A percentile compares a stretch with the other conserved stretches of the same genome.
phyloP scores from a whole-genome alignment of 2,797 vertebrate genomes.

The Malacoctenus gilli region DNA sequence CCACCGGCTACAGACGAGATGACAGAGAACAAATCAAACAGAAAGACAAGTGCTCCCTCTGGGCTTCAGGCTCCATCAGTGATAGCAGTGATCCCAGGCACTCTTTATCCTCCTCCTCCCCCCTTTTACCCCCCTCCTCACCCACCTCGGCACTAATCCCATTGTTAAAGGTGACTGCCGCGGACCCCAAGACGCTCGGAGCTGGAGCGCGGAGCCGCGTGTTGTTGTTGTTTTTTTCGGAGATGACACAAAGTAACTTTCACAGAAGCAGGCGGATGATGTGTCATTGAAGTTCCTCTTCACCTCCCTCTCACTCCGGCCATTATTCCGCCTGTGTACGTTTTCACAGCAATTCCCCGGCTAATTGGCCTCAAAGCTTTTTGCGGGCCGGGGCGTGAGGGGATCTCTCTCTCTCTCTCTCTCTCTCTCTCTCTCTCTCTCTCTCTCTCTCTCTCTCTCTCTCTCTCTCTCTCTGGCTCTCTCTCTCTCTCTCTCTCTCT shows the following conservation, averaged over 20 bases:
- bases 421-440: too few species aligned
- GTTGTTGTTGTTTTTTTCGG: neutral
- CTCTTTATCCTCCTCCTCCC: slow-evolving; percentile 44
- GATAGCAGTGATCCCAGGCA: slow-evolving; percentile 60
- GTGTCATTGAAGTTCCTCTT: slow-evolving; percentile 40
- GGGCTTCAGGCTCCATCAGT: slow-evolving; percentile 63
- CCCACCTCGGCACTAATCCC: slow-evolving; percentile 58
- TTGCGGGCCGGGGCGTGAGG: too few species aligned
- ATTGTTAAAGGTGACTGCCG: slow-evolving; percentile 61
- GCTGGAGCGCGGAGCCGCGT: slow-evolving; percentile 24
- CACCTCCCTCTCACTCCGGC: slow-evolving; percentile 8
- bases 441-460: too few species aligned
- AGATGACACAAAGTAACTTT: slow-evolving; percentile 40
- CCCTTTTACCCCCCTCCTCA: slow-evolving; percentile 34
- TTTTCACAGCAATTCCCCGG: slow-evolving; percentile 16
- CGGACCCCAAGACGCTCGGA: slow-evolving; percentile 30
- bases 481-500: too few species aligned
- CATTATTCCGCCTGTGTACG: slow-evolving; percentile 26
- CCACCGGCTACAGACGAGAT: slow-evolving; percentile 61
- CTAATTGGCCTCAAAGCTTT: slow-evolving; percentile 49
- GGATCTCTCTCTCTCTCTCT: too few species aligned
- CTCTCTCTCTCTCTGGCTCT: too few species aligned
- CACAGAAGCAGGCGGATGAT: slow-evolving; percentile 36
- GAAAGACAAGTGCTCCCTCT: slow-evolving; percentile 59
- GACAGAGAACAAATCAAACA: slow-evolving; percentile 72